Conservation (phyloP, 2,113 vertebrate species). For the Cettia cetti region DNA sequence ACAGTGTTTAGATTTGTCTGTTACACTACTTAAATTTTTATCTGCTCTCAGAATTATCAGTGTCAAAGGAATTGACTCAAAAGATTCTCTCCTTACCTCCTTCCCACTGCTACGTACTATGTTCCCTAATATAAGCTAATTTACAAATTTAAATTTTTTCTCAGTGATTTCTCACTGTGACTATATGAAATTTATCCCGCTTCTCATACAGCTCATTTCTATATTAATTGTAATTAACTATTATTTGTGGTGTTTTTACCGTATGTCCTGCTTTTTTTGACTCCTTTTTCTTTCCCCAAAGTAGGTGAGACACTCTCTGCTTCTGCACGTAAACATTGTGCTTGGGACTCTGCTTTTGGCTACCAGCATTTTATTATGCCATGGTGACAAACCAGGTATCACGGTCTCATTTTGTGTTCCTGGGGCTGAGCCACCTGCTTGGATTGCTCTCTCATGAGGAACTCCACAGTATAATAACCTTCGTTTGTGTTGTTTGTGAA, state of each 20-base stretch:
- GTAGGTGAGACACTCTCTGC: neutral
- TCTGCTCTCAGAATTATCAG: neutral
- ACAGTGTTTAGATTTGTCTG: neutral
- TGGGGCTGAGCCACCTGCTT: conserved; percentile 28
- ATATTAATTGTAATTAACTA: neutral
- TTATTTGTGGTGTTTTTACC: neutral
- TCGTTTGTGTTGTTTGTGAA: neutral
- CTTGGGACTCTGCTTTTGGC: neutral
- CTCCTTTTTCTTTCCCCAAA: neutral
- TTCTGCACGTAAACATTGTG: neutral
- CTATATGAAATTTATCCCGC: neutral
- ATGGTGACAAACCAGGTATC: neutral
- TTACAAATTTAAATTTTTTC: too few species aligned
- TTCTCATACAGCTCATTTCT: neutral
- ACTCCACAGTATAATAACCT: neutral
- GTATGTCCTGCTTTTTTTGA: neutral
- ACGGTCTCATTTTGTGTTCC: neutral
- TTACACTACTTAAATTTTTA: neutral
- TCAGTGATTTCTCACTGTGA: neutral
- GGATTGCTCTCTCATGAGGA: neutral
- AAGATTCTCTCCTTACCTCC: neutral
- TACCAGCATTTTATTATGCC: neutral
- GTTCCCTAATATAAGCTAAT: neutral
- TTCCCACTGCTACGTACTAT: accelerated
- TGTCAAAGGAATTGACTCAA: neutral